Conservation (phyloP, 1,140 invertebrate species). For the Bombus haemorrhoidalis region DNA sequence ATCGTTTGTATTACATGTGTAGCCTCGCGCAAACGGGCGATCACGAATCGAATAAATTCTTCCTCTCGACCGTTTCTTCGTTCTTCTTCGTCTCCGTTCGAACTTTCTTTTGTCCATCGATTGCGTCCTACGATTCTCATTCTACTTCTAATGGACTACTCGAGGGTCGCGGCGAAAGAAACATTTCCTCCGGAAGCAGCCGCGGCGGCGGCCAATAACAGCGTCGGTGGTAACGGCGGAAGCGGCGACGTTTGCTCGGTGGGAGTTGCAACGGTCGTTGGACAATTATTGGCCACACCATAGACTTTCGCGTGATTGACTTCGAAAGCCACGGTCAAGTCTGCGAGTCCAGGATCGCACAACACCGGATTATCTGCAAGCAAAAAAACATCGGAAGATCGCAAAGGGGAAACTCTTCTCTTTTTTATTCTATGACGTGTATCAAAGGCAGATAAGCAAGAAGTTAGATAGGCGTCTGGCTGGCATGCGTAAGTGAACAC, state of each 20-base stretch:
- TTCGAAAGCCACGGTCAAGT: constrained; percentile 86
- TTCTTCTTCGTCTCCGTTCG: not conserved
- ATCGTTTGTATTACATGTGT: not conserved
- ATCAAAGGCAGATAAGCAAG: not conserved
- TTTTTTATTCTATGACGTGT: not conserved
- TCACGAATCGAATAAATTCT: not conserved
- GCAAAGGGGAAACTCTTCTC: not conserved
- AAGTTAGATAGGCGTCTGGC: not conserved
- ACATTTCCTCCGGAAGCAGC: constrained; percentile 77
- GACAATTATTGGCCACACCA: constrained; percentile 82
- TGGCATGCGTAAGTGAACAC: not conserved
- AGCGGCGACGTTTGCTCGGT: constrained; percentile 54
- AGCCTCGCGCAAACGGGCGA: not conserved
- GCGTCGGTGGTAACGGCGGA: constrained; percentile 73
- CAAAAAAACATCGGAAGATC: constrained; percentile 42
- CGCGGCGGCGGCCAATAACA: constrained; percentile 73
- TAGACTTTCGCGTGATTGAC: constrained; percentile 87
- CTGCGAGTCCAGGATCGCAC: constrained; percentile 87
- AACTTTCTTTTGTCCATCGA: constrained; percentile 9
- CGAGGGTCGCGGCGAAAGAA: constrained; percentile 80
- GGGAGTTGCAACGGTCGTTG: constrained; percentile 70
- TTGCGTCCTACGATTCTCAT: not conserved
- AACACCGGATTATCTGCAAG: constrained; percentile 89
- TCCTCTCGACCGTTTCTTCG: not conserved
- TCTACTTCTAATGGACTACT: constrained; percentile 59